phyloP scores from a whole-genome alignment of 2,113 vertebrate genomes.

The Rhinogobius similis region DNA sequence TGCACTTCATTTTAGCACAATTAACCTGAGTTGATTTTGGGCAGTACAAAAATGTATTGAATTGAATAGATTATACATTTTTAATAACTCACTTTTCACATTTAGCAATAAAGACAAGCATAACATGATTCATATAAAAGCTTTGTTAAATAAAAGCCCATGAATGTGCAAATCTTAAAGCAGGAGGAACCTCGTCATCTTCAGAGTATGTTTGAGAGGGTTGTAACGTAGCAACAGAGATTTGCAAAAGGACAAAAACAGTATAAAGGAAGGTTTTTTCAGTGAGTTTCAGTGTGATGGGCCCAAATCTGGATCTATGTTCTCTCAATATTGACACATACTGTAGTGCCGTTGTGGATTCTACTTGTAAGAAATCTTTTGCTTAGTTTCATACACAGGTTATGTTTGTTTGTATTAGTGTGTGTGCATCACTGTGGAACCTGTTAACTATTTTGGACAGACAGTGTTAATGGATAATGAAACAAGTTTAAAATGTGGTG shows the following conservation, averaged over 20 bases:
- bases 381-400: neutral
- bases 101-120: neutral
- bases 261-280: neutral
- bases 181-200: neutral
- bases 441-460: neutral
- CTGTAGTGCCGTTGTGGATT: neutral
- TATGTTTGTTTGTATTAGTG: neutral
- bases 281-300: neutral
- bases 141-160: neutral
- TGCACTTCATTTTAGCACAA: no score
- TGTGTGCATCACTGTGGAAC: neutral
- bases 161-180: constrained; percentile 3
- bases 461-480: no score
- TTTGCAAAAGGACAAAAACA: neutral
- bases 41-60: no score
- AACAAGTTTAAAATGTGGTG: no score
- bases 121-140: neutral
- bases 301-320: neutral
- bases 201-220: neutral
- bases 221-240: constrained; percentile 9
- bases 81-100: neutral
- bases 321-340: neutral
- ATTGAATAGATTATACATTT: neutral
- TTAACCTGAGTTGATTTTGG: no score
- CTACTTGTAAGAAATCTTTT: neutral